phyloP scores from a whole-genome alignment of 2,888 invertebrate species.

The Protodeltote pygarga region DNA sequence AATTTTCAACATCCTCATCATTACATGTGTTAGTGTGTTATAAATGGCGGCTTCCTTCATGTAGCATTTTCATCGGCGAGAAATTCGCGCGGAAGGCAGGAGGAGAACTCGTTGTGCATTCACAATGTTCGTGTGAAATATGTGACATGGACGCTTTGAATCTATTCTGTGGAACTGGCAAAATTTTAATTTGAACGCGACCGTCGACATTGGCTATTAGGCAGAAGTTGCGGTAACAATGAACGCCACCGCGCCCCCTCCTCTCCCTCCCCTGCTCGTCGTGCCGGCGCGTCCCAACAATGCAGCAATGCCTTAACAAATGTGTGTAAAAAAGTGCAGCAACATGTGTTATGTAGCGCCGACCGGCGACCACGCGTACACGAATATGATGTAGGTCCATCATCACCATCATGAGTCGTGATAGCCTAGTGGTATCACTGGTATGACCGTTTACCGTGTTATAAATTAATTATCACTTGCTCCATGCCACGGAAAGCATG shows the following conservation, averaged over 20 bases:
- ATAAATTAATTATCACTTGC: too few relatives aligned
- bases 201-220: slow-evolving; percentile 46
- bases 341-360: slow-evolving; percentile 37
- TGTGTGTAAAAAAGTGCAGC: slow-evolving; percentile 36
- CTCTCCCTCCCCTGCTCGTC: too few relatives aligned
- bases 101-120: background rate
- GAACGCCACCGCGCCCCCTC: too few relatives aligned
- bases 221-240: slow-evolving; percentile 36
- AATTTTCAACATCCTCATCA: too few relatives aligned
- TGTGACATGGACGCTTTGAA: slow-evolving; percentile 17
- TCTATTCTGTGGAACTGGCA: slow-evolving; percentile 23
- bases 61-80: slow-evolving; percentile 2
- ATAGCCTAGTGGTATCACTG: too few relatives aligned
- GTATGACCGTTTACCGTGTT: too few relatives aligned
- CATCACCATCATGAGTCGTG: too few relatives aligned
- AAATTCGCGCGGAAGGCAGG: background rate
- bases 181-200: slow-evolving; percentile 42
- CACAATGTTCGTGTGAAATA: slow-evolving; percentile 23
- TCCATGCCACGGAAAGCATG: too few relatives aligned
- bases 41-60: too few relatives aligned
- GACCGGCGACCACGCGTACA: slow-evolving; percentile 9
- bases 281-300: slow-evolving; percentile 10
- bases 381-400: too few relatives aligned
- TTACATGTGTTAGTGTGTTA: too few relatives aligned
- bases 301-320: slow-evolving; percentile 38